Conservation (phyloP, 2,113 vertebrate species). For the Amia ocellicauda region DNA sequence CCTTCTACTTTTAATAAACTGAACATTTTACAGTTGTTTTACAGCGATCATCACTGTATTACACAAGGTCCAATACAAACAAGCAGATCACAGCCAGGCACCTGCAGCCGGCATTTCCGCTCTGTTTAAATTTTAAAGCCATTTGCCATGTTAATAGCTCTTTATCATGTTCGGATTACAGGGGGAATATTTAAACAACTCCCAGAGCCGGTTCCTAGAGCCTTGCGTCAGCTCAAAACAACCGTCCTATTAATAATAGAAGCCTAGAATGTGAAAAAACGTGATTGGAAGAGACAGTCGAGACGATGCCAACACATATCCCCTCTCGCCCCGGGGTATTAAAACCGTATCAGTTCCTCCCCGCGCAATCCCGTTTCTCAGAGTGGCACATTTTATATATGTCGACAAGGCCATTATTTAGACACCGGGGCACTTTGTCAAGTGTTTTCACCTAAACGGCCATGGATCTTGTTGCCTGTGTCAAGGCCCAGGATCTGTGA, state of each 20-base stretch:
- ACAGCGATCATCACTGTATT: no score
- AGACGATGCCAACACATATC: slow-evolving; percentile 51
- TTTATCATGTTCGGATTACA: slow-evolving; percentile 67
- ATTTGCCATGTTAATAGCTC: slow-evolving; percentile 68
- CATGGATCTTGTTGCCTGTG: no score
- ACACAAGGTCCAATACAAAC: no score
- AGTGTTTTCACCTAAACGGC: no score
- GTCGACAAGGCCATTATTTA: slow-evolving; percentile 5
- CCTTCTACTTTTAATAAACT: no score
- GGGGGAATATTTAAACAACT: slow-evolving; percentile 68
- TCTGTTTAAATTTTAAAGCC: slow-evolving; percentile 43
- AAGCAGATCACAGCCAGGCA: background rate
- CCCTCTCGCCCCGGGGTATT: slow-evolving; percentile 57
- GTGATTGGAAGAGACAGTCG: slow-evolving; percentile 38
- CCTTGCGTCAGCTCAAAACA: slow-evolving; percentile 72
- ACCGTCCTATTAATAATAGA: slow-evolving; percentile 66
- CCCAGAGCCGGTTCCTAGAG: slow-evolving; percentile 67
- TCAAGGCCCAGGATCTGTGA: no score
- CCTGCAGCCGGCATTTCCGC: background rate
- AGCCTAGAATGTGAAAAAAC: slow-evolving; percentile 52
- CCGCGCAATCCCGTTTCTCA: slow-evolving; percentile 10
- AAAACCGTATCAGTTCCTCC: slow-evolving; percentile 40
- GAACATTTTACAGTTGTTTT: no score
- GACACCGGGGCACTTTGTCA: slow-evolving; percentile 1
- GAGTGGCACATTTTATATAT: slow-evolving; percentile 1